Percentiles rank a stretch among this genome's conserved stretches.
Conservation (phyloP, 1,140 invertebrate species). For the Lucilia cuprina region DNA sequence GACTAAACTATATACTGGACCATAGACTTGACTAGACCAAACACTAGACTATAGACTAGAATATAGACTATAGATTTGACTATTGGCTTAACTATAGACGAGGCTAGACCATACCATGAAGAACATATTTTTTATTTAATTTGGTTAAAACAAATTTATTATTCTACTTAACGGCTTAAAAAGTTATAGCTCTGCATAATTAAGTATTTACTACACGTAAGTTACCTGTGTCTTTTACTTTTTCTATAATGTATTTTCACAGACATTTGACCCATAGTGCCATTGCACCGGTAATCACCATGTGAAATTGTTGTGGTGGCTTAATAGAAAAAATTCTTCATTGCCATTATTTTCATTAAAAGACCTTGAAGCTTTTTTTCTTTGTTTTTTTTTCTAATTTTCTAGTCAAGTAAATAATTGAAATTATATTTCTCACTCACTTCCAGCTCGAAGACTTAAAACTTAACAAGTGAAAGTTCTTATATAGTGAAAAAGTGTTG, state of each 20-base stretch:
- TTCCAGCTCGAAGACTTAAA: background rate
- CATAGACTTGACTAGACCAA: no score
- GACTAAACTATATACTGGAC: no score
- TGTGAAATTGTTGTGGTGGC: background rate
- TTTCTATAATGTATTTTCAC: background rate
- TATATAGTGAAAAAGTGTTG: background rate
- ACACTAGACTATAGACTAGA: no score
- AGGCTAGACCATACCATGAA: no score
- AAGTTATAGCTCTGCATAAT: background rate
- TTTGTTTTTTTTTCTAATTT: background rate
- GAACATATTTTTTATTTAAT: no score
- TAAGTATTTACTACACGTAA: background rate
- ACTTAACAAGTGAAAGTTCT: slow-evolving; percentile 1
- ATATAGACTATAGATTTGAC: no score
- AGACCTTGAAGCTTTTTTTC: background rate
- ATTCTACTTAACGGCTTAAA: no score
- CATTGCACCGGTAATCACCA: background rate
- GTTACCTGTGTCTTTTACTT: background rate
- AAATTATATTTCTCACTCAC: background rate
- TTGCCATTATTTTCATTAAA: background rate
- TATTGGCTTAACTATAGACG: no score
- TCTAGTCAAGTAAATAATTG: background rate
- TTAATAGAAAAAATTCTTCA: background rate
- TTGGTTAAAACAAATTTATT: no score
- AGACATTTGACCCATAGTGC: background rate